Evolutionary conservation across 37 sponge, comb jelly and placozoan genomes (phyloP).

Genomic region (Haliclona indistincta): DNA sequence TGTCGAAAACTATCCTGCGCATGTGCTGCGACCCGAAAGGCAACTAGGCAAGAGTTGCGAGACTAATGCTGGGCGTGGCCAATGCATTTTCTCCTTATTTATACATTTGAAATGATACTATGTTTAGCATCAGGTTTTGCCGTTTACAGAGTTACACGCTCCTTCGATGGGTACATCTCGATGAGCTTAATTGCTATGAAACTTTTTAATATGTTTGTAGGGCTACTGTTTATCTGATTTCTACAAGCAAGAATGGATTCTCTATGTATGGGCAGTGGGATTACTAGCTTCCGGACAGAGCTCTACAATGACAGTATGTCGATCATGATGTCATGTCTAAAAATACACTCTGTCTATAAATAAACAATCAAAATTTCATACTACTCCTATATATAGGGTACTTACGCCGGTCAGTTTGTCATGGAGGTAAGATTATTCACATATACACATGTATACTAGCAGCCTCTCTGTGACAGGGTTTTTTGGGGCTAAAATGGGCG

Average conservation of each 20-base stretch:
- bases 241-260: slow-evolving; percentile 30
- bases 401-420: slow-evolving; percentile 98
- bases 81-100: no score
- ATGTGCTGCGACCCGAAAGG: no score
- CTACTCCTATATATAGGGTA: slow-evolving; percentile 63
- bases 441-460: not conserved
- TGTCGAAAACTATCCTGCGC: no score
- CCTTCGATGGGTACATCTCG: no score
- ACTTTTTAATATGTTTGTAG: slow-evolving; percentile 15
- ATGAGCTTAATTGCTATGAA: no score
- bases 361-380: not conserved
- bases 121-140: no score
- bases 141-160: no score
- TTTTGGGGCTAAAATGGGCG: slow-evolving; percentile 87
- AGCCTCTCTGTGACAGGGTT: slow-evolving; percentile 55
- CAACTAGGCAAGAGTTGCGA: no score
- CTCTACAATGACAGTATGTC: slow-evolving; percentile 93
- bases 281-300: slow-evolving; percentile 93
- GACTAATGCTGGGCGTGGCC: no score
- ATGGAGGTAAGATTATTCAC: slow-evolving; percentile 74
- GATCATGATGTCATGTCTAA: not conserved
- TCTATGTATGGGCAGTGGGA: slow-evolving; percentile 92
- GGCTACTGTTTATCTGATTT: slow-evolving; percentile 45
- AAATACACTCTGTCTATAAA: not conserved
- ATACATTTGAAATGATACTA: no score